Percentiles rank a stretch among this genome's conserved stretches.
phyloP scores from a whole-genome alignment of 2,888 invertebrate genomes.

The Scaptomyza tumidula region DNA sequence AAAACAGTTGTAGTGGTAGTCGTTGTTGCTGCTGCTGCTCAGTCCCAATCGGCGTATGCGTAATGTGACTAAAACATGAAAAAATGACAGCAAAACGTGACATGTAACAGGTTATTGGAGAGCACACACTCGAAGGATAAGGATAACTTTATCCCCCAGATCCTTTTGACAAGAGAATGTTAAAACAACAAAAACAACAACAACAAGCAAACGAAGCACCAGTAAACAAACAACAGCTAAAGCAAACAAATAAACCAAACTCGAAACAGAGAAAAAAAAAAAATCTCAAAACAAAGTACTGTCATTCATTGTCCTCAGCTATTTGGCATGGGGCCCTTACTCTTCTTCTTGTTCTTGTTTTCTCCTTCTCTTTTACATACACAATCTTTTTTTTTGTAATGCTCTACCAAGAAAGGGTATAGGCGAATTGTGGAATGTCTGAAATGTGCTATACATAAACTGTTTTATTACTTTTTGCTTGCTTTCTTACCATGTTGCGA shows the following conservation, averaged over 20 bases:
- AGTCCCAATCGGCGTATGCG: slow-evolving; percentile 53
- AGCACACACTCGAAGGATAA: slow-evolving; percentile 52
- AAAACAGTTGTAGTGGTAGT: neutral
- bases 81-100: slow-evolving; percentile 50
- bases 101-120: slow-evolving; percentile 77
- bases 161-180: slow-evolving; percentile 59
- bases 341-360: neutral
- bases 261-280: slow-evolving; percentile 33
- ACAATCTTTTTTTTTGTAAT: slow-evolving; percentile 7
- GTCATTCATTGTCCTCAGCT: slow-evolving; percentile 74
- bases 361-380: neutral
- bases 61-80: slow-evolving; percentile 44
- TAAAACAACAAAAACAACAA: slow-evolving; percentile 18
- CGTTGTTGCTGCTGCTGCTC: neutral
- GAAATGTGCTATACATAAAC: too few relatives aligned
- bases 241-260: slow-evolving; percentile 39
- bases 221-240: slow-evolving; percentile 16
- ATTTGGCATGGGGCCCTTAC: slow-evolving; percentile 42
- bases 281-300: slow-evolving; percentile 77
- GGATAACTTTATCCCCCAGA: slow-evolving; percentile 72
- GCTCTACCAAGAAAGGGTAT: slow-evolving; percentile 13
- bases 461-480: too few relatives aligned
- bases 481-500: too few relatives aligned
- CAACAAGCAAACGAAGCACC: slow-evolving; percentile 22
- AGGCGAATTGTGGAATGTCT: too few relatives aligned